Conservation (phyloP, 2,113 vertebrate genomes). For the Cygnus buccinator region DNA sequence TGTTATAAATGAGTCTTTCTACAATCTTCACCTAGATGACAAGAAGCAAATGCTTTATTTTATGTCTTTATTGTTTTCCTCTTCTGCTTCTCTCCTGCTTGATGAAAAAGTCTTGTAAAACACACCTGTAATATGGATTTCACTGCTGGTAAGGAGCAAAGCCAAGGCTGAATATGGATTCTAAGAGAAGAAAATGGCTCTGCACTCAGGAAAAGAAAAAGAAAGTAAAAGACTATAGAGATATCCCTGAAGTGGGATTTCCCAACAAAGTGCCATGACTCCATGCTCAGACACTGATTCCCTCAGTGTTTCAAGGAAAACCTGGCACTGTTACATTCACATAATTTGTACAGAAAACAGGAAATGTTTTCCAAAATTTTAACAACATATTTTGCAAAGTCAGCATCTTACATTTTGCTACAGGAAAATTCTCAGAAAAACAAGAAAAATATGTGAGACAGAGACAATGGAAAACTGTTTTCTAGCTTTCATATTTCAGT, state of each 20-base stretch:
- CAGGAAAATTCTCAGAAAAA: constrained; percentile 23
- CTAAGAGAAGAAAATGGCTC: background rate
- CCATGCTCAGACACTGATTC: background rate
- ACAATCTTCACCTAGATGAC: constrained; percentile 23
- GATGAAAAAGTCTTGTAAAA: background rate
- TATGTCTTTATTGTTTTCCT: constrained; percentile 26
- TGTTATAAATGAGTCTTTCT: constrained; percentile 15
- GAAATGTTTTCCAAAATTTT: background rate
- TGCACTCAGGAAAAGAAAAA: background rate
- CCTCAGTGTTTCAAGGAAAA: background rate
- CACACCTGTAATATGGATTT: background rate
- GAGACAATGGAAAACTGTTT: background rate
- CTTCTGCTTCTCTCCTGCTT: background rate
- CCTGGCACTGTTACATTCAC: background rate
- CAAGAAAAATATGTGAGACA: background rate
- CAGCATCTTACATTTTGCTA: background rate
- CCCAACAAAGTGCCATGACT: background rate
- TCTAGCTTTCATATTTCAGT: background rate
- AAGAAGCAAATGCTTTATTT: constrained; percentile 22
- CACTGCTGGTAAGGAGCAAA: background rate
- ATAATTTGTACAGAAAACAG: background rate
- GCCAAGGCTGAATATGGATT: background rate
- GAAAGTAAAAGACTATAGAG: background rate
- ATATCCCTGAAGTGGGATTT: background rate
- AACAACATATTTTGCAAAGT: background rate